Evolutionary conservation across 2,797 vertebrate species (phyloP).

Genomic region (Tragelaphus oryx): DNA sequence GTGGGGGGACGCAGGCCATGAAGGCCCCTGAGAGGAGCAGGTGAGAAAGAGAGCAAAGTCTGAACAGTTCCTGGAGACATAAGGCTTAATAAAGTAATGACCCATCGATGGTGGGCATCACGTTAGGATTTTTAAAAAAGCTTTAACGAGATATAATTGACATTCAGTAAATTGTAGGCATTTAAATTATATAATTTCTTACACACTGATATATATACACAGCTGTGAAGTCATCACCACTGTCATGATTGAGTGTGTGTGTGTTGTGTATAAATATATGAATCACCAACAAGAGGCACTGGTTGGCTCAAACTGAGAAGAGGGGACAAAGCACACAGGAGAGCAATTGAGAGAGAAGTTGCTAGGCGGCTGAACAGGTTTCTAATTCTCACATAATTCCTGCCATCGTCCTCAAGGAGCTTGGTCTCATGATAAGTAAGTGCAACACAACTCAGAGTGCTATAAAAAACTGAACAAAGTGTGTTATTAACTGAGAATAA

Average conservation of each 20-base stretch:
- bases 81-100: neutral
- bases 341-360: neutral
- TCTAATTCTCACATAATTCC: neutral
- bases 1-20: neutral
- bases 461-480: conserved; percentile 2
- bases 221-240: neutral
- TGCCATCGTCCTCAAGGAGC: neutral
- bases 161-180: neutral
- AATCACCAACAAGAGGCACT: neutral
- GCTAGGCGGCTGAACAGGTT: neutral
- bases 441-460: neutral
- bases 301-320: neutral
- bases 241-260: neutral
- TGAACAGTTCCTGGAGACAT: neutral
- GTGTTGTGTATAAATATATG: neutral
- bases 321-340: neutral
- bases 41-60: neutral
- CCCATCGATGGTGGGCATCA: neutral
- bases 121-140: neutral
- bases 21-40: neutral
- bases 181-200: neutral
- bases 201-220: neutral
- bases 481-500: neutral
- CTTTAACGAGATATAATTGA: neutral
- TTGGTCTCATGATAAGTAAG: neutral